Evolutionary conservation across 2,113 vertebrate species (phyloP).

Genomic region (Eolophus roseicapilla): DNA sequence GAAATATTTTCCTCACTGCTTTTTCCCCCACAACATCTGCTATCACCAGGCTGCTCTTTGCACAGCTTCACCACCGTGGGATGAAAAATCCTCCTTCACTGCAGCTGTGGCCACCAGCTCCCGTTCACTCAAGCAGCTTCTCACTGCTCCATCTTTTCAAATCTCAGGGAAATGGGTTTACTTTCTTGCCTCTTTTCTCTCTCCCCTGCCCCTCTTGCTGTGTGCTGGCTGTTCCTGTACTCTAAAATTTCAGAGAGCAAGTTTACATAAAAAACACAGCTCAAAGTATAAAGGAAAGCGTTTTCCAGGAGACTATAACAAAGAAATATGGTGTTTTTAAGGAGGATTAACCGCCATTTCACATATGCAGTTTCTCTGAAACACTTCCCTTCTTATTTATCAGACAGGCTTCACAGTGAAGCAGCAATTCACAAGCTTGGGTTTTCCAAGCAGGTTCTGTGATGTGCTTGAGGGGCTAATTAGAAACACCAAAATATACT

Average conservation of each 20-base stretch:
- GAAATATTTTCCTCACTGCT: neutral
- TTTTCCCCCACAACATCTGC: neutral
- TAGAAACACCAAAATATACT: neutral
- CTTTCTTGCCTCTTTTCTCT: neutral
- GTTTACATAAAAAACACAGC: neutral
- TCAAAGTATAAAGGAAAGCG: neutral
- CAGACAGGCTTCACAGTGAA: neutral
- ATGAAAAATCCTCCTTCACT: neutral
- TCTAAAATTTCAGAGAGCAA: neutral
- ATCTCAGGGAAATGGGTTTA: neutral
- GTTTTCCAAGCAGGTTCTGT: neutral
- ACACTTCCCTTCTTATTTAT: neutral
- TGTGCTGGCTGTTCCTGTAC: neutral
- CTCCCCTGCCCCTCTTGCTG: neutral
- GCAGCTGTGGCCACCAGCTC: neutral
- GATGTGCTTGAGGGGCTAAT: neutral
- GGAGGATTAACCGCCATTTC: neutral
- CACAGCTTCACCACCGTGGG: neutral
- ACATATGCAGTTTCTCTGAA: neutral
- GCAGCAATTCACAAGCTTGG: neutral
- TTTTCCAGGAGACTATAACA: neutral
- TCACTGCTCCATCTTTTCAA: neutral
- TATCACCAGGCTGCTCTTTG: neutral
- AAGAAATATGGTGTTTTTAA: neutral
- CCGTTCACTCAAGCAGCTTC: neutral